A percentile compares a stretch with the other conserved stretches of the same genome.
These are phyloP conservation scores for Entelurus aequoreus DNA, from an alignment of 2,113 vertebrate species.

Conservation along the genomic window DNA sequence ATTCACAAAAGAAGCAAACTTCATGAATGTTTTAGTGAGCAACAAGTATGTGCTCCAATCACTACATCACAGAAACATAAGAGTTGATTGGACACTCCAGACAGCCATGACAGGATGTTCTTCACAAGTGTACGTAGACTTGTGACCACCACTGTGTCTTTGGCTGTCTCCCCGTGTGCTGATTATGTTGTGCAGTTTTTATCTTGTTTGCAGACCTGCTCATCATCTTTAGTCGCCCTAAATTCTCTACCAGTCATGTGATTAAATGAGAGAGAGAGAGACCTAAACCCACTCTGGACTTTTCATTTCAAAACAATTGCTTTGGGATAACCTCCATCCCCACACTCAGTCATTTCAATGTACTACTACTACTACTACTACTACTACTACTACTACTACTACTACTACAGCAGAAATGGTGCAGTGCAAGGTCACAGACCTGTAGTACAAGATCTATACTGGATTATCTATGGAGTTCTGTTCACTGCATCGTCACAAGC, in stretches of 20 bases:
- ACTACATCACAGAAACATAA: too few species aligned
- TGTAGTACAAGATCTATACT: too few species aligned
- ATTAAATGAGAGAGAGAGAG: slow-evolving; percentile 47
- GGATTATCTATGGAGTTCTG: background rate
- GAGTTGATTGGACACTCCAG: too few species aligned
- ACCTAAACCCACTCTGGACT: slow-evolving; percentile 57
- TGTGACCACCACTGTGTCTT: too few species aligned
- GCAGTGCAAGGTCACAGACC: slow-evolving; percentile 2
- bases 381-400: slow-evolving; percentile 32
- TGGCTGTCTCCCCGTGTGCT: too few species aligned
- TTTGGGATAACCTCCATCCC: slow-evolving; percentile 64
- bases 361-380: slow-evolving; percentile 32
- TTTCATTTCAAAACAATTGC: slow-evolving; percentile 70
- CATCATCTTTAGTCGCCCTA: slow-evolving; percentile 39
- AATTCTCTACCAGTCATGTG: slow-evolving; percentile 65
- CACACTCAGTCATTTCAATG: slow-evolving; percentile 42
- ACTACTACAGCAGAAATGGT: slow-evolving; percentile 17
- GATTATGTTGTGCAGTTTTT: too few species aligned
- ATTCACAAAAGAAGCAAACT: too few species aligned
- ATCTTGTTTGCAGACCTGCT: slow-evolving; percentile 41
- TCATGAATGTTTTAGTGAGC: too few species aligned
- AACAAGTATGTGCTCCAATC: too few species aligned
- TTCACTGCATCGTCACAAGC: background rate
- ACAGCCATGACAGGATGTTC: too few species aligned
- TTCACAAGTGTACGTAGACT: too few species aligned